Conservation (phyloP, 2,888 invertebrate species). For the Odontomyia ornata region DNA sequence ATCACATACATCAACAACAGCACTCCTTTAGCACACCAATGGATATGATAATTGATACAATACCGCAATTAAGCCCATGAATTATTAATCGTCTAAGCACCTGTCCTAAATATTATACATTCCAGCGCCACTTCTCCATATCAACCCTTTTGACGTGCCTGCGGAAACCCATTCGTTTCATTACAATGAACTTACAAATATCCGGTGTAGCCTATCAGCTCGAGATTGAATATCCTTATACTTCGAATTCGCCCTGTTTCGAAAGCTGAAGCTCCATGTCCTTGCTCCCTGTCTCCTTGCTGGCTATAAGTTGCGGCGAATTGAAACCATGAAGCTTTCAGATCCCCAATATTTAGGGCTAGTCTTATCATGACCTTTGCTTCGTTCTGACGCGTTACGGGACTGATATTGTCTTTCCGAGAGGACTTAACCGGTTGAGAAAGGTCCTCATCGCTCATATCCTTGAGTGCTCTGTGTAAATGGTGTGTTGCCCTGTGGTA, state of each 20-base stretch:
- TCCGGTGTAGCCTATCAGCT: background rate
- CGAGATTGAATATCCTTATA: background rate
- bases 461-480: background rate
- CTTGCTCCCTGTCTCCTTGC: background rate
- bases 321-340: conserved; percentile 11
- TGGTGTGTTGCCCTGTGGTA: background rate
- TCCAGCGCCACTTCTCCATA: background rate
- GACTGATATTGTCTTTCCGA: background rate
- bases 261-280: conserved; percentile 21
- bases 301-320: conserved; percentile 36
- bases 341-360: background rate
- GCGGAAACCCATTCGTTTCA: background rate
- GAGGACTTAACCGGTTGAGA: background rate
- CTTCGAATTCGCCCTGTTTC: conserved; percentile 14
- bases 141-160: no score
- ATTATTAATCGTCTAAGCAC: conserved; percentile 7
- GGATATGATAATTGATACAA: conserved; percentile 6
- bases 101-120: background rate
- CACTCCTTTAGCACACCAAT: background rate
- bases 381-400: conserved; percentile 33
- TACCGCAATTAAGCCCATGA: conserved; percentile 9
- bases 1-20: no score
- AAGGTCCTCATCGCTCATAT: conserved; percentile 9
- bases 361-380: conserved; percentile 42
- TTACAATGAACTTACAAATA: background rate